Percentiles rank a stretch among this genome's conserved stretches.
Conservation (phyloP, 2,113 vertebrate species). For the Podiceps cristatus region DNA sequence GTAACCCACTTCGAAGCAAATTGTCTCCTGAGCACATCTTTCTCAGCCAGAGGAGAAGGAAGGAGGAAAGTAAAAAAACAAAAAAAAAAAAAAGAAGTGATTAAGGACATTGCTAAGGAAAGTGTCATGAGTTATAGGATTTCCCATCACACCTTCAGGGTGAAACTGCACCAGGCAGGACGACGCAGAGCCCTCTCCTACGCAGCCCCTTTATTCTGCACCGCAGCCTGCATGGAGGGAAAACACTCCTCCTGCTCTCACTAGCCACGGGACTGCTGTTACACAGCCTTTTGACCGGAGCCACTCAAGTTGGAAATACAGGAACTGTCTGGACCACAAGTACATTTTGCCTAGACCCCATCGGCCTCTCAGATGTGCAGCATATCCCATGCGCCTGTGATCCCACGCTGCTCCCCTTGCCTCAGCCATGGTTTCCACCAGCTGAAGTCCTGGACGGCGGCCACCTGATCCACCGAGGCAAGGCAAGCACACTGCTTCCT, state of each 20-base stretch:
- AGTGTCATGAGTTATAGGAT: not conserved
- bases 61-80: no score
- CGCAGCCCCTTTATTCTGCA: not conserved
- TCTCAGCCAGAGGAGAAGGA: not conserved
- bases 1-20: not conserved
- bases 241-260: not conserved
- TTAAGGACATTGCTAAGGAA: not conserved
- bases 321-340: not conserved
- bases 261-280: not conserved
- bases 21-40: not conserved
- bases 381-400: not conserved
- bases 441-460: not conserved
- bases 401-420: accelerated
- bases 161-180: not conserved
- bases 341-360: not conserved
- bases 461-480: not conserved
- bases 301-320: not conserved
- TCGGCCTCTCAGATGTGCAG: not conserved
- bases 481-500: not conserved
- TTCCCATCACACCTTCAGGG: not conserved
- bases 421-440: not conserved
- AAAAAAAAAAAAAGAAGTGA: not conserved
- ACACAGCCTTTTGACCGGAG: not conserved
- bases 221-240: not conserved
- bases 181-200: not conserved